These are phyloP conservation scores for Corbicula japonica DNA, from an alignment of 2,888 invertebrate genomes.

Conservation along the genomic window DNA sequence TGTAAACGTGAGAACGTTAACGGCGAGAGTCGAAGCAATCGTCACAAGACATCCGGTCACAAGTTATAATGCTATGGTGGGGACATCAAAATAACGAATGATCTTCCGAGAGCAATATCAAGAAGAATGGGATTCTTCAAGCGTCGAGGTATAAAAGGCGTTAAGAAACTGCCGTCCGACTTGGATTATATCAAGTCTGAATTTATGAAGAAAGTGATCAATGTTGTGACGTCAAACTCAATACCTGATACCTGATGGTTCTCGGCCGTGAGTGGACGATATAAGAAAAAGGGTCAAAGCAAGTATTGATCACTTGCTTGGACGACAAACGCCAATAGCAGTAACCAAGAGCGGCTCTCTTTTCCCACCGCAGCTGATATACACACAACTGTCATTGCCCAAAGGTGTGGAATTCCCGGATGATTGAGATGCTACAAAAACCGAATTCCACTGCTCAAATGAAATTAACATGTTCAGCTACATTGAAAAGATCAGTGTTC, in stretches of 20 bases:
- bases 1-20: slow-evolving; percentile 9
- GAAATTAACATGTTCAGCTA: slow-evolving; percentile 52
- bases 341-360: slow-evolving; percentile 50
- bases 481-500: slow-evolving; percentile 45
- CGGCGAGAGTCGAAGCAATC: slow-evolving; percentile 40
- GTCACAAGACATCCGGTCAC: slow-evolving; percentile 28
- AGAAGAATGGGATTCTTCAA: slow-evolving; percentile 58
- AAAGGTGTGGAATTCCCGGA: slow-evolving; percentile 50
- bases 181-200: slow-evolving; percentile 43
- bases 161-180: slow-evolving; percentile 47
- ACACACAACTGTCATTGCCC: slow-evolving; percentile 56
- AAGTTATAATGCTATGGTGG: slow-evolving; percentile 46
- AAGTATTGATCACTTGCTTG: slow-evolving; percentile 46
- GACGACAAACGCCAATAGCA: slow-evolving; percentile 66
- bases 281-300: slow-evolving; percentile 31
- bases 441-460: slow-evolving; percentile 56
- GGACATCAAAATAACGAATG: slow-evolving; percentile 33
- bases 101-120: slow-evolving; percentile 42
- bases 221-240: slow-evolving; percentile 19
- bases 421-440: slow-evolving; percentile 49
- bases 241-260: slow-evolving; percentile 61
- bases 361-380: slow-evolving; percentile 66
- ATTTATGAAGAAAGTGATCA: slow-evolving; percentile 30
- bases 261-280: slow-evolving; percentile 62
- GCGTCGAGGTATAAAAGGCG: slow-evolving; percentile 51